Base-by-base conservation (phyloP, 92 coral and sea anemone genomes). In the Epizoanthus illoricatus region DNA sequence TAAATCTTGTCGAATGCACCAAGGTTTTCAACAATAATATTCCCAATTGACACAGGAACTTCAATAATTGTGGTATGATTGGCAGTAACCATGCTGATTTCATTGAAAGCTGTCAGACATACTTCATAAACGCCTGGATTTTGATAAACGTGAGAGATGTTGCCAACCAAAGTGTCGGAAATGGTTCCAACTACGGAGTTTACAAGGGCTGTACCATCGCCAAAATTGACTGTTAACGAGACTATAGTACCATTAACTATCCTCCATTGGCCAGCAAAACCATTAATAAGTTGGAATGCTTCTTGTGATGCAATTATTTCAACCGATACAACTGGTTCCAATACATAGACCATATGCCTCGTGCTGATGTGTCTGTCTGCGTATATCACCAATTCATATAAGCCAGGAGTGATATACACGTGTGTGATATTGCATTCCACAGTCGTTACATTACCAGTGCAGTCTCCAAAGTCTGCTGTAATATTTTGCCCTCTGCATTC, bases 381-480 rank as follows among this genome's bases (percentile, higher is more conserved):
- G 12, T 66, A 39, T 24, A 91, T 55, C 19, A 24, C 70, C 20
- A 91, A 15, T 62, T 86, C 90, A 23, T 83, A 75, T 9, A 88
- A 18, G 21, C 94, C 94, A 8, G 94, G 85, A 24, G 4, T 83
- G 12, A 69, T 19, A 62, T 85, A 91, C 8, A 28, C 73, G 86
- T 91, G 92, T 36, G 75, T 84, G 69, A 91, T 67, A 18, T 40
- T 79, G 80, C 94, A 91, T 41, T 60, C 72, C 4, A 67, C 66
- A 59, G 69, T 19, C 23, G 84, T 69, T 20, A 55, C 64, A 10
- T 45, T 79, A 11, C 61, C 85, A 11, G 85, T 75, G 52, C 85
- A 79, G 69, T 87, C 93, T 80, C 93, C 93, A 66, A 90, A 90
- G 70, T 87, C 83, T 6, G 79, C 56, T 19, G 88, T 85, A 20